phyloP scores from a whole-genome alignment of 2,888 invertebrate species.

The Allygus modestus region DNA sequence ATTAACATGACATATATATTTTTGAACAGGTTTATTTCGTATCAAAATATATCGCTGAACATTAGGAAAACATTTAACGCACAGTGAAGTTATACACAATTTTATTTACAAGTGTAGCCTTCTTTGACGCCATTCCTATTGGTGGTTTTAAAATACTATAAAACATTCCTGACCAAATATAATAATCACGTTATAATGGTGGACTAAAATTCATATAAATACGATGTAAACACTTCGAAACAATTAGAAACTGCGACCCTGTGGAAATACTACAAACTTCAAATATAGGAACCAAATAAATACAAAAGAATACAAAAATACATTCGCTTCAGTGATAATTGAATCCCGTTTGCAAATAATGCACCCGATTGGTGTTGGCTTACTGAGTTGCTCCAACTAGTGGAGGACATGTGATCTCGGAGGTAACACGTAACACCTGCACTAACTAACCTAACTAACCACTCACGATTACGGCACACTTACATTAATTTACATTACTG shows the following conservation, averaged over 20 bases:
- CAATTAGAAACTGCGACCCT: conserved; percentile 44
- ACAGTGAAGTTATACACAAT: conserved; percentile 31
- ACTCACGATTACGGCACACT: neutral
- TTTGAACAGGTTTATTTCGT: conserved; percentile 59
- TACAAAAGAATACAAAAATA: conserved; percentile 56
- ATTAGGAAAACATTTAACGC: conserved; percentile 61
- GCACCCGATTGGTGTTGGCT: conserved; percentile 57
- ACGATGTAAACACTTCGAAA: conserved; percentile 39
- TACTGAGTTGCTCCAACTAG: conserved; percentile 42
- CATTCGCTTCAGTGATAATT: conserved; percentile 42
- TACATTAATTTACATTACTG: conserved; percentile 28
- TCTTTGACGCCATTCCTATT: conserved; percentile 14
- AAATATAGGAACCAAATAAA: conserved; percentile 58
- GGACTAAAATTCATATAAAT: conserved; percentile 50
- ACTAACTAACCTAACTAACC: conserved; percentile 36
- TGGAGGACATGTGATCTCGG: neutral
- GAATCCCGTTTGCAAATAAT: conserved; percentile 39
- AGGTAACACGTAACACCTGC: neutral
- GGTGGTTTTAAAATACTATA: conserved; percentile 47
- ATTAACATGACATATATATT: conserved; percentile 52
- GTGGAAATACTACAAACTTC: conserved; percentile 21
- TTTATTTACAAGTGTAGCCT: conserved; percentile 54
- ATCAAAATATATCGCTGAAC: conserved; percentile 63
- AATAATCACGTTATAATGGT: conserved; percentile 27
- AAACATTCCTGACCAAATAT: conserved; percentile 38